Conservation (phyloP, 2,888 invertebrate genomes). For the Penaeus monodon region DNA sequence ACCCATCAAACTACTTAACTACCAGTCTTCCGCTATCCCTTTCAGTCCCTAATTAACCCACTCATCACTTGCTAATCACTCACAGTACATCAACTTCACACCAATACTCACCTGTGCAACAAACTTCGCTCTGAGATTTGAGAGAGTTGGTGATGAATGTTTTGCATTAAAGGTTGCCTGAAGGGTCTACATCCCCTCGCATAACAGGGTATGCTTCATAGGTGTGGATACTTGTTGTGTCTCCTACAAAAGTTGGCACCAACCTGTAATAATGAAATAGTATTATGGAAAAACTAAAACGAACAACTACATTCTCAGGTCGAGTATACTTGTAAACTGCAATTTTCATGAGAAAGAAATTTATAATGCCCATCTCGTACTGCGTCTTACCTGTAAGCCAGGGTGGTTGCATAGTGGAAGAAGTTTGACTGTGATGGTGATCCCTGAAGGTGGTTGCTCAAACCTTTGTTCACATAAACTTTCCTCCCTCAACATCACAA, state of each 20-base stretch:
- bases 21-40: no score
- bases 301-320: no score
- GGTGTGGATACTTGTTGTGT: conserved; percentile 89
- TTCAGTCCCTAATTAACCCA: background rate
- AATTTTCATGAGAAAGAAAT: no score
- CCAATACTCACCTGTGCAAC: conserved; percentile 78
- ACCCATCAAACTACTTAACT: no score
- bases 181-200: conserved; percentile 94
- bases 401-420: conserved; percentile 87
- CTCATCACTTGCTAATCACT: background rate
- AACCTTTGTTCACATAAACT: conserved; percentile 94
- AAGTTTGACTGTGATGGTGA: conserved; percentile 95
- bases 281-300: background rate
- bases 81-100: conserved; percentile 14
- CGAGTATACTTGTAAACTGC: background rate
- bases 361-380: background rate
- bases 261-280: conserved; percentile 75
- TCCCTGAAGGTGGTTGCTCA: conserved; percentile 98
- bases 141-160: conserved; percentile 89
- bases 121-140: conserved; percentile 83
- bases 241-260: conserved; percentile 98
- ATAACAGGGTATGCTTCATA: conserved; percentile 94
- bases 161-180: conserved; percentile 97
- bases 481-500: conserved; percentile 95
- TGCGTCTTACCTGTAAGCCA: conserved; percentile 75